Percentiles rank a stretch among this genome's conserved stretches.
phyloP scores from a whole-genome alignment of 2,888 invertebrate genomes.

The Pocota personata region DNA sequence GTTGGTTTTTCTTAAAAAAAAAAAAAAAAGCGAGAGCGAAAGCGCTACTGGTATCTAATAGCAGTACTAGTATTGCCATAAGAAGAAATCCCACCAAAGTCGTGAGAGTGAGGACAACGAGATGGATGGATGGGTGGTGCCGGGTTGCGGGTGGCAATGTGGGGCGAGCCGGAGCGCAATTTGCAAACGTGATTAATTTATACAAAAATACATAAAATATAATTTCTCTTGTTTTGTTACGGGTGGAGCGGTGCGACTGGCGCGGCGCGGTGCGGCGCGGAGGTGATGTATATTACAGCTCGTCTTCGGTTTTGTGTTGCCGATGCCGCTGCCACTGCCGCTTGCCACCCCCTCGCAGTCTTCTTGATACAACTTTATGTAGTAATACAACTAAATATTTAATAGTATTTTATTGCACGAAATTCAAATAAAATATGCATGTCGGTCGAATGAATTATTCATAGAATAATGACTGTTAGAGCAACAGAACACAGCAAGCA shows the following conservation, averaged over 20 bases:
- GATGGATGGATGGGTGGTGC: slow-evolving; percentile 40
- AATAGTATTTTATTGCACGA: slow-evolving; percentile 82
- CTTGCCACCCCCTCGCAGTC: slow-evolving; percentile 10
- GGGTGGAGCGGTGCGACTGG: background rate
- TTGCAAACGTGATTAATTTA: slow-evolving; percentile 74
- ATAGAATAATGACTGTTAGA: slow-evolving; percentile 79
- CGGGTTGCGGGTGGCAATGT: background rate
- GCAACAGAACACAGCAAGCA: slow-evolving; percentile 63
- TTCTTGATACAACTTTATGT: slow-evolving; percentile 60
- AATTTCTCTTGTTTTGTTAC: slow-evolving; percentile 70
- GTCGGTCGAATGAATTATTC: slow-evolving; percentile 81
- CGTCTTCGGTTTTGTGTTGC: slow-evolving; percentile 37
- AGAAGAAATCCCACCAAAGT: slow-evolving; percentile 62
- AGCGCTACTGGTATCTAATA: slow-evolving; percentile 66
- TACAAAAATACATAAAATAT: slow-evolving; percentile 75
- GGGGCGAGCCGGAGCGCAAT: slow-evolving; percentile 61
- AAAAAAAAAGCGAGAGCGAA: slow-evolving; percentile 26
- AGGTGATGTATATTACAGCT: slow-evolving; percentile 36
- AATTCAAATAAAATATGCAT: slow-evolving; percentile 82
- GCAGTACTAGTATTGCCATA: slow-evolving; percentile 49
- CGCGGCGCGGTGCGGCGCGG: background rate
- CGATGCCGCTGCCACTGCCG: background rate
- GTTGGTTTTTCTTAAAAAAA: slow-evolving; percentile 39
- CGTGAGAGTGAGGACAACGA: slow-evolving; percentile 45
- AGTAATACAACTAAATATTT: slow-evolving; percentile 81